Conservation (phyloP, 2,888 invertebrate genomes). For the Corbicula japonica region DNA sequence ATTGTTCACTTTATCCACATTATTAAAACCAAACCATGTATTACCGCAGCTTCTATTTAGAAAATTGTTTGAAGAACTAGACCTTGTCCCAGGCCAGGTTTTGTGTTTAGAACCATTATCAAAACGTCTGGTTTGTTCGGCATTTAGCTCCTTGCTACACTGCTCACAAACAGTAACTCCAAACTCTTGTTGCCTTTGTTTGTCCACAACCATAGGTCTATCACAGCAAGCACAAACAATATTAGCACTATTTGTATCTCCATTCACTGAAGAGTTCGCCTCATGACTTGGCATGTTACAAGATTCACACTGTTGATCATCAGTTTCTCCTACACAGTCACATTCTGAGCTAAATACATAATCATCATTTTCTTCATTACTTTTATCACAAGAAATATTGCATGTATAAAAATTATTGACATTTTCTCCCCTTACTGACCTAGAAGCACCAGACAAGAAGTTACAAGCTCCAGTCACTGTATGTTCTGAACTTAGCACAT, state of each 20-base stretch:
- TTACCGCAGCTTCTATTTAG: constrained; percentile 33
- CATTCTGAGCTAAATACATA: constrained; percentile 22
- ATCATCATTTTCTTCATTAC: constrained; percentile 47
- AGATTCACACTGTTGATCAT: constrained; percentile 21
- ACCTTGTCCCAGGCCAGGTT: constrained; percentile 28
- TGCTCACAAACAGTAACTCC: constrained; percentile 61
- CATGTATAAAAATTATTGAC: constrained; percentile 29
- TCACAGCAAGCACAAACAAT: constrained; percentile 58
- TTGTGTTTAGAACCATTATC: constrained; percentile 40
- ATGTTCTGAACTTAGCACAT: constrained; percentile 22
- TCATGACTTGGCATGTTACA: constrained; percentile 21
- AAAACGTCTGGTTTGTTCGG: constrained; percentile 31
- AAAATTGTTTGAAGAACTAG: constrained; percentile 36
- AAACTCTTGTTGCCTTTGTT: constrained; percentile 42
- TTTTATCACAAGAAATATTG: constrained; percentile 57
- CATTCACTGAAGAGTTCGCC: constrained; percentile 15
- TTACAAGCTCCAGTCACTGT: constrained; percentile 19
- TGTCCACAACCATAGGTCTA: constrained; percentile 40
- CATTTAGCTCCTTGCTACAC: constrained; percentile 48
- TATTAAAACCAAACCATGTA: constrained; percentile 18
- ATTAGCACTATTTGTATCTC: constrained; percentile 33
- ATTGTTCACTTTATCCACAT: constrained; percentile 52
- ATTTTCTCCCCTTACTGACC: constrained; percentile 14
- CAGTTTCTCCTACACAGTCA: constrained; percentile 16
- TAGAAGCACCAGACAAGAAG: constrained; percentile 21